phyloP scores from a whole-genome alignment of 2,113 vertebrate species.

The Indicator maculatus region DNA sequence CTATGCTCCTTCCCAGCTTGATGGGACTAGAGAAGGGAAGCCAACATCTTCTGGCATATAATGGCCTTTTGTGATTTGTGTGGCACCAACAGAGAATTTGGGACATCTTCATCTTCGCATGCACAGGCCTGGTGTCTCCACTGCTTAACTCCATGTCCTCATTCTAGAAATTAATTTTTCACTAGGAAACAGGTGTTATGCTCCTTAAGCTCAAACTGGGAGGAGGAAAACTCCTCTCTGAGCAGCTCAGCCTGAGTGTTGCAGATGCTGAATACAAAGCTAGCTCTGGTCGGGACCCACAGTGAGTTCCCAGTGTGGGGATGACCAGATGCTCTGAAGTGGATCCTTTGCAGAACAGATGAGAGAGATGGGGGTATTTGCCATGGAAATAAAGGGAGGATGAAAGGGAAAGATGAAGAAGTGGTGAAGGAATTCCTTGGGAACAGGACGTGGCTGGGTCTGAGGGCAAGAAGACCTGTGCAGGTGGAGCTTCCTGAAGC shows the following conservation, averaged over 20 bases:
- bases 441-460: background rate
- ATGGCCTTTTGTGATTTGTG: background rate
- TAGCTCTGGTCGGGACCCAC: background rate
- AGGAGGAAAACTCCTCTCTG: background rate
- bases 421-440: background rate
- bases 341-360: background rate
- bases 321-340: background rate
- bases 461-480: background rate
- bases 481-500: rapidly evolving
- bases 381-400: background rate
- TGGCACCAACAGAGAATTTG: rapidly evolving
- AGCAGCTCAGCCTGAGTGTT: background rate
- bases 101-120: background rate
- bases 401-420: background rate
- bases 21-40: rapidly evolving
- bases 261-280: rapidly evolving
- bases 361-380: background rate
- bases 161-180: background rate
- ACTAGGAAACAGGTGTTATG: rapidly evolving
- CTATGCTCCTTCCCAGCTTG: background rate
- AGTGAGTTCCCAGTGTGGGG: rapidly evolving
- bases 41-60: background rate
- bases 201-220: background rate
- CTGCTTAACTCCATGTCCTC: background rate
- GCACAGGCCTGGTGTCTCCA: background rate